phyloP scores from a whole-genome alignment of 2,113 vertebrate species.

The Gracilinanus agilis region DNA sequence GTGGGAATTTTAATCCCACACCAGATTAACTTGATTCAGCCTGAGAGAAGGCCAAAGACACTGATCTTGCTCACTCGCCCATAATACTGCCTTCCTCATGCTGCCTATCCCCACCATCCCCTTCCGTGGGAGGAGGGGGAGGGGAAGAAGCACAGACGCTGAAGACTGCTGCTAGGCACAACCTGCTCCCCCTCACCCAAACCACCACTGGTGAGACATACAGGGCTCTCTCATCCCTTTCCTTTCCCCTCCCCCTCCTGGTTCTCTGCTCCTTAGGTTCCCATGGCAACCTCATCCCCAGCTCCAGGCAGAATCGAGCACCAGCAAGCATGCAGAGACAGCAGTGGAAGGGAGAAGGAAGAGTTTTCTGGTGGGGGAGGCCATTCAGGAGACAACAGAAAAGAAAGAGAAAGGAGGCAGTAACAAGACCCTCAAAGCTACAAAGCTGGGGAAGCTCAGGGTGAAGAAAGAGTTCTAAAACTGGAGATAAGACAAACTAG shows the following conservation, averaged over 20 bases:
- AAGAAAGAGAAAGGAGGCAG: not conserved
- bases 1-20: constrained; percentile 33
- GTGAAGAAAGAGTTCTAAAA: not conserved
- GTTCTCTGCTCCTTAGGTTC: constrained; percentile 73
- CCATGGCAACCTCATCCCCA: constrained; percentile 85
- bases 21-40: constrained; percentile 30
- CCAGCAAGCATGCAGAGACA: not conserved
- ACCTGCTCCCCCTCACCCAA: constrained; percentile 31
- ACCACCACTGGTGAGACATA: constrained; percentile 49
- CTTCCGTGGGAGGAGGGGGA: not conserved
- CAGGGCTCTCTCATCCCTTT: not conserved
- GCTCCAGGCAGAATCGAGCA: constrained; percentile 75
- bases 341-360: not conserved
- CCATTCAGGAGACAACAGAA: not conserved
- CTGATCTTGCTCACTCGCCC: not conserved
- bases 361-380: constrained; percentile 68
- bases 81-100: not conserved
- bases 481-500: not conserved
- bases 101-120: not conserved
- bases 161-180: constrained; percentile 34
- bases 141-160: accelerated
- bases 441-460: not conserved
- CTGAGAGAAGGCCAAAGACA: not conserved
- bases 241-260: constrained; percentile 19
- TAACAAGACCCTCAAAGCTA: not conserved